Conservation (phyloP, 2,797 vertebrate genomes). For the Ptychadena robeensis region DNA sequence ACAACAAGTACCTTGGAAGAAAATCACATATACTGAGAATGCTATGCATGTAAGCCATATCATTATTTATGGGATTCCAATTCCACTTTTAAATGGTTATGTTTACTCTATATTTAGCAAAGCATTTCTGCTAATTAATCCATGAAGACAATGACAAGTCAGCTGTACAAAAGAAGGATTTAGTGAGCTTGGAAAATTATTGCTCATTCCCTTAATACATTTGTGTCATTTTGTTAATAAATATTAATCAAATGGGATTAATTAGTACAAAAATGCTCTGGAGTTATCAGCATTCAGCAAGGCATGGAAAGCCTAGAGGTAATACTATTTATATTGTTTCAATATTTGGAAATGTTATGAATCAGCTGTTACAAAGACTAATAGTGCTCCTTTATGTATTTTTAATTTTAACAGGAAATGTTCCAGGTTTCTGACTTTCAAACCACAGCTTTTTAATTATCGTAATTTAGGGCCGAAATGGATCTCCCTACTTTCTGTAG, state of each 20-base stretch:
- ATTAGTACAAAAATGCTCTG: constrained; percentile 3
- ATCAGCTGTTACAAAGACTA: background rate
- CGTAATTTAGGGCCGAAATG: too few species aligned
- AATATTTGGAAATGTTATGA: background rate
- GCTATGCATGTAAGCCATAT: background rate
- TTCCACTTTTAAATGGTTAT: background rate
- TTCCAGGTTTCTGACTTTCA: background rate
- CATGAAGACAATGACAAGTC: constrained; percentile 10
- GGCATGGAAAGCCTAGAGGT: background rate
- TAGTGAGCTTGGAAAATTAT: background rate
- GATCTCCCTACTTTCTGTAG: too few species aligned
- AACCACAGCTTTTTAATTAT: background rate
- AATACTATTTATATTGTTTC: background rate
- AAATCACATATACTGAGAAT: background rate
- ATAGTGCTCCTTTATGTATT: background rate
- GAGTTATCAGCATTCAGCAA: background rate
- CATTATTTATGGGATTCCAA: background rate
- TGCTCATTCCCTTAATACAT: background rate
- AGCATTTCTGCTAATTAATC: constrained; percentile 25
- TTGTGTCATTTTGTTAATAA: background rate
- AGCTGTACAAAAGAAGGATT: background rate
- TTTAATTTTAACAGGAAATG: background rate
- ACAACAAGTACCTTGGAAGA: background rate
- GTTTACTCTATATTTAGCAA: constrained; percentile 3
- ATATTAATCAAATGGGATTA: background rate